A percentile compares a stretch with the other conserved stretches of the same genome.
phyloP scores from a whole-genome alignment of 2,797 vertebrate genomes.

The Acanthiza pusilla region DNA sequence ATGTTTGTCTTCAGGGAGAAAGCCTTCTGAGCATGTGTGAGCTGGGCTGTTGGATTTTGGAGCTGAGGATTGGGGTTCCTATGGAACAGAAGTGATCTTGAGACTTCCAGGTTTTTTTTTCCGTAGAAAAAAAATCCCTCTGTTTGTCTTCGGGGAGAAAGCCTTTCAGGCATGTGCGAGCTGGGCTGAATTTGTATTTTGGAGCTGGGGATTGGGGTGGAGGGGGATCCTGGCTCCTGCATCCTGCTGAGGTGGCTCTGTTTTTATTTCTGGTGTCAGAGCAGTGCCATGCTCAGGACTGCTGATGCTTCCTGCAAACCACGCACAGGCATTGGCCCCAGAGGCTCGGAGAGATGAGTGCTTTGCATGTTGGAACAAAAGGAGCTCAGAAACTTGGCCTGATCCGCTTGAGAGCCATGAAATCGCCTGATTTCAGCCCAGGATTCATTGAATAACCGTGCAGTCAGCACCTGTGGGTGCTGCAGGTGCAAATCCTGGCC shows the following conservation, averaged over 20 bases:
- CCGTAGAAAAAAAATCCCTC: neutral
- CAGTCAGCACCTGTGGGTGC: neutral
- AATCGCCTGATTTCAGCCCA: neutral
- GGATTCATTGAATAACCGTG: neutral
- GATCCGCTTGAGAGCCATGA: neutral
- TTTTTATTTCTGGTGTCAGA: accelerated
- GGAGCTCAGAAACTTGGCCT: neutral
- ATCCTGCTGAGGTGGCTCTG: neutral
- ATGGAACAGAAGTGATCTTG: neutral
- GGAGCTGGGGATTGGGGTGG: neutral
- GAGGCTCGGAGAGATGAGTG: neutral
- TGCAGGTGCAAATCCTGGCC: neutral
- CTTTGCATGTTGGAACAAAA: neutral
- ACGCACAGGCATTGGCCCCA: neutral
- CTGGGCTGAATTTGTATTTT: neutral
- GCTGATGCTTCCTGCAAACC: neutral
- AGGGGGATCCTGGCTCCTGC: neutral
- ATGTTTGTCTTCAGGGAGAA: neutral
- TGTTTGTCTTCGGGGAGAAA: neutral
- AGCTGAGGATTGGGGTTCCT: neutral
- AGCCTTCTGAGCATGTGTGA: neutral
- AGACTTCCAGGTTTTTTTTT: neutral
- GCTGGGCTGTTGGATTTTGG: neutral
- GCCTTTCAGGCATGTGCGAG: neutral
- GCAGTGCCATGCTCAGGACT: neutral